Percentiles rank a stretch among this genome's conserved stretches.
Conservation (phyloP, 2,113 vertebrate species). For the Ophthalmolycus amberensis region DNA sequence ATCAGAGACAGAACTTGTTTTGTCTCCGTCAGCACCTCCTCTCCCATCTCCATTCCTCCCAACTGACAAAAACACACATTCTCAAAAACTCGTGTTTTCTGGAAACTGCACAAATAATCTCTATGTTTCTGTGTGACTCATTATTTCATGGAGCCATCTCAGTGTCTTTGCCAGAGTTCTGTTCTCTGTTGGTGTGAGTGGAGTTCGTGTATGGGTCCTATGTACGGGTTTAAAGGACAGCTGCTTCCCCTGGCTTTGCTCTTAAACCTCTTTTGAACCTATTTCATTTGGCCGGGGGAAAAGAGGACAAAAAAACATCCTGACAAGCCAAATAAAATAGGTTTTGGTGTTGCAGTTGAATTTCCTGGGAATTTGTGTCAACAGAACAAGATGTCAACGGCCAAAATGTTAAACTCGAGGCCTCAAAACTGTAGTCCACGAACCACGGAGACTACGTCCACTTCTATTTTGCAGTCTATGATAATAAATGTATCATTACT, state of each 20-base stretch:
- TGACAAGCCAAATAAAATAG: conserved; percentile 14
- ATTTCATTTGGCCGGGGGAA: background rate
- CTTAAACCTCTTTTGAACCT: conserved; percentile 1
- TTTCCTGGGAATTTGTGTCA: background rate
- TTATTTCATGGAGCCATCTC: conserved; percentile 21
- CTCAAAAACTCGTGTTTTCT: conserved; percentile 14
- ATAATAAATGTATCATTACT: background rate
- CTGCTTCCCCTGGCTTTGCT: conserved; percentile 28
- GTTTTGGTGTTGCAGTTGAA: background rate
- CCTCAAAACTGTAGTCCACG: no score
- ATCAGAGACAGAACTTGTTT: conserved; percentile 47
- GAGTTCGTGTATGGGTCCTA: conserved; percentile 12
- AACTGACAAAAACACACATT: conserved; percentile 26
- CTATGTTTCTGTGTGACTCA: conserved; percentile 33
- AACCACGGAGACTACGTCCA: no score
- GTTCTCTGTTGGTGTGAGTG: conserved; percentile 19
- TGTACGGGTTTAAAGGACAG: conserved; percentile 14
- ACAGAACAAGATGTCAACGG: background rate
- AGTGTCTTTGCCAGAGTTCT: conserved; percentile 12
- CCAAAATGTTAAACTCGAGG: no score
- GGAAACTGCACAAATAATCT: conserved; percentile 27
- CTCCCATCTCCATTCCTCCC: conserved; percentile 10
- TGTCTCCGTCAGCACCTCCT: conserved; percentile 40
- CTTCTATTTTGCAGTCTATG: no score
- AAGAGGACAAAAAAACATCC: background rate